Conservation (phyloP, 2,797 vertebrate genomes). For the Scarus forsteni region DNA sequence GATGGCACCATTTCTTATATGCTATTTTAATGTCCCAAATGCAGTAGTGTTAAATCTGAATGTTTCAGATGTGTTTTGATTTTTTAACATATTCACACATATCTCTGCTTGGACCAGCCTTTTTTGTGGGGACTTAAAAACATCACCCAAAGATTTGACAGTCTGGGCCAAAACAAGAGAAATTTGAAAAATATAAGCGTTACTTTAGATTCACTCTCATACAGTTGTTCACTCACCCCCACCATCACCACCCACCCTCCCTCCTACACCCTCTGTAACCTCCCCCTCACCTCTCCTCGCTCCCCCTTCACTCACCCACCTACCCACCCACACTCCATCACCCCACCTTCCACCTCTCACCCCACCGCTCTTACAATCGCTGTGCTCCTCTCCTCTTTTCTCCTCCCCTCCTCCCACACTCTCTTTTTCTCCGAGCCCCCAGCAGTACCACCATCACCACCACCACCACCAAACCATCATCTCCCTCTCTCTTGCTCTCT, state of each 20-base stretch:
- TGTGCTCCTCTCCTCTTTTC: slow-evolving; percentile 59
- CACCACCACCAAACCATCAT: slow-evolving; percentile 70
- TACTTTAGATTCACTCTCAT: slow-evolving; percentile 35
- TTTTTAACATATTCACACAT: neutral
- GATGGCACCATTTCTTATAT: neutral
- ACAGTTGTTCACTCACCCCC: slow-evolving; percentile 50
- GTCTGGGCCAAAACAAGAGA: slow-evolving; percentile 5
- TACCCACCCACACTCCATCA: slow-evolving; percentile 79
- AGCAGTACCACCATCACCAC: slow-evolving; percentile 76
- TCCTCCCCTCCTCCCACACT: slow-evolving; percentile 78
- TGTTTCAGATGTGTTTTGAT: neutral
- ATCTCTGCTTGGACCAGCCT: neutral
- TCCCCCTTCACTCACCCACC: slow-evolving; percentile 71
- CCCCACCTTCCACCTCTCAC: slow-evolving; percentile 78
- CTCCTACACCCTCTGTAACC: slow-evolving; percentile 69
- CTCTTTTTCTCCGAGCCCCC: slow-evolving; percentile 73
- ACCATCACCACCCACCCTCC: slow-evolving; percentile 51
- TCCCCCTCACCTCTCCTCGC: slow-evolving; percentile 69
- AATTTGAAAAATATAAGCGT: slow-evolving; percentile 50
- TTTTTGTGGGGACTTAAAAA: neutral
- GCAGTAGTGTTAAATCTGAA: neutral
- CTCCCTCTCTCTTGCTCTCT: slow-evolving; percentile 42
- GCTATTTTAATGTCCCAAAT: neutral
- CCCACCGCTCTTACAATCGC: slow-evolving; percentile 74
- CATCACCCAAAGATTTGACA: neutral